A percentile compares a stretch with the other conserved stretches of the same genome.
Evolutionary conservation across 2,888 invertebrate genomes (phyloP).

Genomic region (Steromphala cineraria): DNA sequence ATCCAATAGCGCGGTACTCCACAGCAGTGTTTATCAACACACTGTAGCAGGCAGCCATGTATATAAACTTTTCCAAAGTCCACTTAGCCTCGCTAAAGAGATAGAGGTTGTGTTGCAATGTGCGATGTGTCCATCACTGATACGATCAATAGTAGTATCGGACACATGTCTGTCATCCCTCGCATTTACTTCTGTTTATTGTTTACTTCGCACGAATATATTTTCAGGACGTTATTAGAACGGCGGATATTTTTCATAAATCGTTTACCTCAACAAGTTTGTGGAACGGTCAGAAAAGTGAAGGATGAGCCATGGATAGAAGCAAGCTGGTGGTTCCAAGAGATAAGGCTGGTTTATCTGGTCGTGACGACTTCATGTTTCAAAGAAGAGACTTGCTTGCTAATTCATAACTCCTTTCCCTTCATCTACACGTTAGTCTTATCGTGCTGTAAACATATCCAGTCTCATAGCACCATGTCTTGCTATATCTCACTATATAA

Average conservation of each 20-base stretch:
- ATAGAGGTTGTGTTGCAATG: background rate
- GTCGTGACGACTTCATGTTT: too few species aligned
- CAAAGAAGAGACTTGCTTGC: too few species aligned
- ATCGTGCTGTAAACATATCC: too few species aligned
- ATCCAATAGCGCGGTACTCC: background rate
- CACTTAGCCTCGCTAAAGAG: slow-evolving; percentile 4
- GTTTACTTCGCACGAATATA: slow-evolving; percentile 12
- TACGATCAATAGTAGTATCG: background rate
- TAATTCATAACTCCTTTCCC: too few species aligned
- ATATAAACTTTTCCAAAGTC: slow-evolving; percentile 11
- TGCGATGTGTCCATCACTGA: background rate
- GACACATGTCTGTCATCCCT: background rate
- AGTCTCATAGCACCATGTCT: too few species aligned
- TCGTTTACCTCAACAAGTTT: slow-evolving; percentile 4
- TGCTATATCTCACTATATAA: too few species aligned
- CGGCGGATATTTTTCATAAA: background rate
- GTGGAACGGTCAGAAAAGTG: background rate
- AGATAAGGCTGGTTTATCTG: background rate
- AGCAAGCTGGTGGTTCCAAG: background rate
- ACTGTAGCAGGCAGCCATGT: background rate
- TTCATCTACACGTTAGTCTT: too few species aligned
- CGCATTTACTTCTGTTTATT: slow-evolving; percentile 20
- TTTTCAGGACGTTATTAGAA: slow-evolving; percentile 16
- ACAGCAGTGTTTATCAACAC: slow-evolving; percentile 4
- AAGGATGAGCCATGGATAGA: background rate